Base-by-base conservation (phyloP, 2,888 invertebrate species). In the Phalangium opilio region DNA sequence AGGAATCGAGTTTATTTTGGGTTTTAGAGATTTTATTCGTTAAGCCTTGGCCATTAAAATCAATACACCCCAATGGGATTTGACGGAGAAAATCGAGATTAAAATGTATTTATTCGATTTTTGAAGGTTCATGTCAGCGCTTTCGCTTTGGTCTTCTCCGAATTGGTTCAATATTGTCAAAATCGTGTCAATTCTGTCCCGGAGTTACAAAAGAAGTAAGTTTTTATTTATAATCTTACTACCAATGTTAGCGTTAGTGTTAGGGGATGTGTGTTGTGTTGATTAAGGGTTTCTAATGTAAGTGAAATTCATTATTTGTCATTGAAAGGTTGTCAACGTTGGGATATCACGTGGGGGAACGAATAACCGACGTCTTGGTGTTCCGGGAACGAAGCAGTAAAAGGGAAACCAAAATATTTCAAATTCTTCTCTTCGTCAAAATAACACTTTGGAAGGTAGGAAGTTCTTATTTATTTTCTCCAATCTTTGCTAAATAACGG, bases 141-240 rank as follows among this genome's bases (percentile, higher is more conserved):
- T 59, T 96, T 87, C 69, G 91, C 95, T 1, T 73, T 99, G 42
- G 72, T 98, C 48, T 98, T 98, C 68, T 93, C 95, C 17, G 98
- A 99, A 75, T 81, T 96, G 53, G 91, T 98, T 2, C 91, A 95
- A 65, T 98, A 98, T 69, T 90, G 90, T 62, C 95, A 98, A 54
- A 70, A 70, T 54, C 62, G 72, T 50, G 70, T 70, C 2, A 66
- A 67, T 54, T 69, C 70, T n/a, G 69, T 72, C 3, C 65, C 68
- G 8, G 73, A 73, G 53, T 60, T 73, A 14, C 73, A 74, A 51
- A 65, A 61, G 43, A 72, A 66, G 71, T 72, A 91, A 85, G 71
- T 80, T 27, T 27, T 27, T 27, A 27, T 8, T 27, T 27, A 7
- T 27, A 27, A 27, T 8, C 27, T 8, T 4, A 7, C 27, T 27